Evolutionary conservation across 2,888 invertebrate species (phyloP), one percentile per base, ranked within the genome.

Genomic region (Sisyra terminalis): DNA sequence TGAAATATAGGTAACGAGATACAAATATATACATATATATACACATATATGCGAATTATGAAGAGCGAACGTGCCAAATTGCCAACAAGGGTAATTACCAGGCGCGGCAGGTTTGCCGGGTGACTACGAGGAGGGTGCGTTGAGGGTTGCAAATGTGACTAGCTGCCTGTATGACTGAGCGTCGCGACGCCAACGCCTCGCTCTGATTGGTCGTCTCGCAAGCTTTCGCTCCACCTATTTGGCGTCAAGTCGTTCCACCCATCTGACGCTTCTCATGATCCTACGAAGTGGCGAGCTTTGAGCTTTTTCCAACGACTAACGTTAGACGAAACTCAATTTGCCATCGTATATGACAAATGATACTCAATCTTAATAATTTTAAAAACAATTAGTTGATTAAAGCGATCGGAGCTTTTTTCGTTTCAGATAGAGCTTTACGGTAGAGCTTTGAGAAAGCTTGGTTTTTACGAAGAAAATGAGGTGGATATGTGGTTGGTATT

Each of bases 151-250:
- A 13, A 15, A 35, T 35, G 35, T 35, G 35, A 35, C 35, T 35
- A 35, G 35, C 35, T 35, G 14, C 14, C 16, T 9, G 16, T 15
- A 11, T 35, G 35, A 35, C 35, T 13, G 14, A 15, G 16, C 35
- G 35, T 35, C 35, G 35, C 35, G 35, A 35, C 47, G 46, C 43
- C 47, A 45, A 45, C 43, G 48, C 47, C 52, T 58, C 58, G 58
- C 56, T 57, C 50, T 49, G 50, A 46, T 46, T 49, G 43, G 43
- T 48, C 50, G 52, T 53, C 43, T 43, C 52, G 49, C 24, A 24
- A 24, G 7, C 24, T 5, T 7, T 5, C 24, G 51, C 48, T 50
- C 53, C 55, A 52, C 53, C 55, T 46, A 47, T 46, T 29, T 43
- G 43, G 44, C 39, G 37, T 35, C 35, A 35, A 35, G 35, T 35